Evolutionary conservation across 2,113 vertebrate genomes (phyloP).

Genomic region (Mormyrus iriodes): DNA sequence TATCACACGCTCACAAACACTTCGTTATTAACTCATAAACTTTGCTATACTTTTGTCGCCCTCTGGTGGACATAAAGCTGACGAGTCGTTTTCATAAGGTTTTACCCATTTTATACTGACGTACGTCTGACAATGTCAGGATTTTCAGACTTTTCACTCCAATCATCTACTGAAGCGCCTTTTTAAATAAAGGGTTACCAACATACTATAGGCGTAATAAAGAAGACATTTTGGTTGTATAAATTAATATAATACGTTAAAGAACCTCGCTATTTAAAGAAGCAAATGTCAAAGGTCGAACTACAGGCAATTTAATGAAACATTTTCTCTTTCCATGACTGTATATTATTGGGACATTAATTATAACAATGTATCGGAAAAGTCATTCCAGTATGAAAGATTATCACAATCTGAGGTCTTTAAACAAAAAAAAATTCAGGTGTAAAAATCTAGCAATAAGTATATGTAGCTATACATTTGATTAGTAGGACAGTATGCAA

Average conservation of each 20-base stretch:
- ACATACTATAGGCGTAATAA: neutral
- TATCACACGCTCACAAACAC: neutral
- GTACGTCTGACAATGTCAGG: no score
- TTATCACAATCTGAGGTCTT: neutral
- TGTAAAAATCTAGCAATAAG: no score
- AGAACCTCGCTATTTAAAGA: neutral
- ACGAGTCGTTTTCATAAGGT: neutral
- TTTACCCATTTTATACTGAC: neutral
- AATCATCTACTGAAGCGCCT: neutral
- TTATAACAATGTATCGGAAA: neutral
- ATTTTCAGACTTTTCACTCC: neutral
- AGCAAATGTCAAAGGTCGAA: neutral
- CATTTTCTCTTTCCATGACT: neutral
- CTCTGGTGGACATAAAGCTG: neutral
- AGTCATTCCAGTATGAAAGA: neutral
- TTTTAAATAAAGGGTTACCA: neutral
- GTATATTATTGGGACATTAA: neutral
- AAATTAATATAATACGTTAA: neutral
- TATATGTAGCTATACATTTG: no score
- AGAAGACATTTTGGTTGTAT: neutral
- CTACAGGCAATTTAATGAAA: neutral
- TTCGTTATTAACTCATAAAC: neutral
- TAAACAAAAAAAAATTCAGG: no score
- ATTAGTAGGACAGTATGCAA: no score
- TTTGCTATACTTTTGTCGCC: neutral